Conservation (phyloP, 2,797 vertebrate genomes). For the Buphagus erythrorhynchus region DNA sequence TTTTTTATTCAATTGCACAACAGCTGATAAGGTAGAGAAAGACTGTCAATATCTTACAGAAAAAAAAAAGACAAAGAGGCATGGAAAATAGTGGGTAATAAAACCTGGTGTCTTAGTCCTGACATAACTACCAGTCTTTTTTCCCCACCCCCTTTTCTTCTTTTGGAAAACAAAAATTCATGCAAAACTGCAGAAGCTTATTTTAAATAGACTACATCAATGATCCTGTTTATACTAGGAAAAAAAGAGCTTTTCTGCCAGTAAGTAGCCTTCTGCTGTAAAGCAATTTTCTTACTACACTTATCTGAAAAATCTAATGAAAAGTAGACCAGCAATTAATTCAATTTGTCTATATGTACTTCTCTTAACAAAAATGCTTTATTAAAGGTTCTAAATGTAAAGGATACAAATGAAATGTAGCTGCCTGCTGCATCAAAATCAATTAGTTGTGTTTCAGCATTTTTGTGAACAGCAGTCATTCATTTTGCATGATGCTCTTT, state of each 20-base stretch:
- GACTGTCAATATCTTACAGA: background rate
- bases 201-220: background rate
- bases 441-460: slow-evolving; percentile 18
- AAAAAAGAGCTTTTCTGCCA: background rate
- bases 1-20: background rate
- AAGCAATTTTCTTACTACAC: background rate
- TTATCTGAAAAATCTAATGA: background rate
- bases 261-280: background rate
- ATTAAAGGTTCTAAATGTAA: background rate
- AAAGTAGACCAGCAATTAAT: slow-evolving; percentile 10
- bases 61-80: background rate
- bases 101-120: background rate
- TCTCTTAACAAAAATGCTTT: background rate
- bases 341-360: background rate
- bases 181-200: background rate
- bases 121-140: background rate
- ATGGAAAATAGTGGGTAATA: background rate
- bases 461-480: slow-evolving; percentile 17
- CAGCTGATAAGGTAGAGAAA: background rate
- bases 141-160: fast-evolving
- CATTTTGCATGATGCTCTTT: background rate
- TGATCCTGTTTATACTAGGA: background rate
- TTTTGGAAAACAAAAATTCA: background rate
- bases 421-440: slow-evolving; percentile 9
- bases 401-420: background rate